Percentiles rank a stretch among this genome's conserved stretches.
phyloP scores from a whole-genome alignment of 2,113 vertebrate species.

The Tetraodon nigroviridis region DNA sequence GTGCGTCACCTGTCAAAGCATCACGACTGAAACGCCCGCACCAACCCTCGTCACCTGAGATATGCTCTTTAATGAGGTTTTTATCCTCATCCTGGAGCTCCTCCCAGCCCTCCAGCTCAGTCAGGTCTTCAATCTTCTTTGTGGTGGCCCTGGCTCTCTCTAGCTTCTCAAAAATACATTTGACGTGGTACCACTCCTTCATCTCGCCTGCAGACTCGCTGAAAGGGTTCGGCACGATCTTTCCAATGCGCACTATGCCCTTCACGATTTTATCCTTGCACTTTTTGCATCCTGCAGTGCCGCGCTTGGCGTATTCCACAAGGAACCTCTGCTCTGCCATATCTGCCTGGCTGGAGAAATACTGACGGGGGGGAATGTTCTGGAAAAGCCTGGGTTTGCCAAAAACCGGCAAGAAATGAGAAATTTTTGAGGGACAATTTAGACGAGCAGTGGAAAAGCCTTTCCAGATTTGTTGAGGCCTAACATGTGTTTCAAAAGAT shows the following conservation, averaged over 20 bases:
- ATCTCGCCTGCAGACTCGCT: constrained; percentile 94
- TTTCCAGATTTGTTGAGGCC: not conserved
- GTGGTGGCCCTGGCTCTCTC: constrained; percentile 91
- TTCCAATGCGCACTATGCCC: constrained; percentile 89
- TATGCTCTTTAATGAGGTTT: constrained; percentile 83
- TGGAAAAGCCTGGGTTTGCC: not conserved
- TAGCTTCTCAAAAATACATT: constrained; percentile 97
- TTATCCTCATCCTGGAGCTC: constrained; percentile 90
- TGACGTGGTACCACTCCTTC: constrained; percentile 98
- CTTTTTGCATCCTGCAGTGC: constrained; percentile 95
- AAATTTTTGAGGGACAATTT: not conserved
- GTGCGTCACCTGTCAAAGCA: not conserved
- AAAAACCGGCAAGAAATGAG: not conserved
- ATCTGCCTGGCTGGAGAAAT: constrained; percentile 35
- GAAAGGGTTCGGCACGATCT: constrained; percentile 95
- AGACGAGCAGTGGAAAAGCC: constrained; percentile 1
- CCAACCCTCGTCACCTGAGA: constrained; percentile 74
- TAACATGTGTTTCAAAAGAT: constrained; percentile 1
- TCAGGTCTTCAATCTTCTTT: constrained; percentile 95
- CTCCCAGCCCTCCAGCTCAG: constrained; percentile 95
- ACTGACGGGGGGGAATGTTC: not conserved
- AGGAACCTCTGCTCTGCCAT: constrained; percentile 94
- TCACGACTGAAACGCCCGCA: too few relatives aligned
- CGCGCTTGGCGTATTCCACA: constrained; percentile 94
- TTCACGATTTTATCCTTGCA: constrained; percentile 97